These are phyloP conservation scores for Anticlea derivata DNA, from an alignment of 2,888 invertebrate species.

Conservation along the genomic window DNA sequence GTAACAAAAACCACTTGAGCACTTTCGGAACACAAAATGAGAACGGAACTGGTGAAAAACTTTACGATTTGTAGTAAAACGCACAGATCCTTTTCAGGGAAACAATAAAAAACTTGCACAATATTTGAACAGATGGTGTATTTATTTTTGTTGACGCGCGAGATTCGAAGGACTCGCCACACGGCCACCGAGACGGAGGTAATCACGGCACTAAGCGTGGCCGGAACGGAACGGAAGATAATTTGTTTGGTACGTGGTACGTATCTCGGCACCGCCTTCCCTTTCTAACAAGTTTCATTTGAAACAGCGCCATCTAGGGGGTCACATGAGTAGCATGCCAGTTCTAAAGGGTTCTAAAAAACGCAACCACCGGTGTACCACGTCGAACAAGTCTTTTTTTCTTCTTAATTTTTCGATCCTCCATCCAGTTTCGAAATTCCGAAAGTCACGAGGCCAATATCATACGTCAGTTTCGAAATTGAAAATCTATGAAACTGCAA, in stretches of 20 bases:
- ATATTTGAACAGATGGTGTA: constrained; percentile 79
- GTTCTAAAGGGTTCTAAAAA: neutral
- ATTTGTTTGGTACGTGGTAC: constrained; percentile 55
- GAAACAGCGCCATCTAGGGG: constrained; percentile 54
- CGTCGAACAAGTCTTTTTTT: too few relatives aligned
- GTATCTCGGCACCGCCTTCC: constrained; percentile 54
- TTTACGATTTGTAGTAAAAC: constrained; percentile 49
- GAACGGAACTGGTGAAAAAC: constrained; percentile 47
- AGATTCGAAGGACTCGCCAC: constrained; percentile 25
- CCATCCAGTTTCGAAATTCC: too few relatives aligned
- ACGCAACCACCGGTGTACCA: neutral
- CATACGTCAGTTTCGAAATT: too few relatives aligned
- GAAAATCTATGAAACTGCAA: too few relatives aligned
- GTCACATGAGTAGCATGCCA: neutral
- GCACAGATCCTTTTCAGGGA: constrained; percentile 64
- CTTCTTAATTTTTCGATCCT: too few relatives aligned
- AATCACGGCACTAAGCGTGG: constrained; percentile 65
- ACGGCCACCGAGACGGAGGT: constrained; percentile 44
- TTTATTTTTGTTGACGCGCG: constrained; percentile 78
- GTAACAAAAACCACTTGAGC: constrained; percentile 71
- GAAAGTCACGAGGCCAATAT: too few relatives aligned
- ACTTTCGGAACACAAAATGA: constrained; percentile 71
- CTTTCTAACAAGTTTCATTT: constrained; percentile 54
- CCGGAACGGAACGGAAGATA: constrained; percentile 42
- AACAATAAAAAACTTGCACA: constrained; percentile 75